Evolutionary conservation across 2,797 vertebrate species (phyloP).

Genomic region (Hypotaenidia philippensis): DNA sequence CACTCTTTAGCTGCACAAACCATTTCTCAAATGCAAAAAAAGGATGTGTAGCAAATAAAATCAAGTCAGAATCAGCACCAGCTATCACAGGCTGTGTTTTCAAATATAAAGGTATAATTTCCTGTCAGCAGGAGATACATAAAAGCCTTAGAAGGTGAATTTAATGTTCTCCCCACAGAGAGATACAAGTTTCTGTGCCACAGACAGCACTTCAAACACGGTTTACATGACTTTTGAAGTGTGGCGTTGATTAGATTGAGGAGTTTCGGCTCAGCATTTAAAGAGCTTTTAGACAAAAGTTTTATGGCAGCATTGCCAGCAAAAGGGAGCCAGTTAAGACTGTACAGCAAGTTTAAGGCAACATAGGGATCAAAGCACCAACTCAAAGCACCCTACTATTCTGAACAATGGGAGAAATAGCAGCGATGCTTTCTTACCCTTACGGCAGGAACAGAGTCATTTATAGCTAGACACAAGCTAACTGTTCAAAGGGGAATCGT

Average conservation of each 20-base stretch:
- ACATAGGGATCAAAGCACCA: background rate
- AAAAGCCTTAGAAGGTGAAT: background rate
- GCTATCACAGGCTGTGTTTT: background rate
- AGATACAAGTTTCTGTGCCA: background rate
- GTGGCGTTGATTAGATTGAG: background rate
- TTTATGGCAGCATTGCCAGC: background rate
- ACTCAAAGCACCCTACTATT: background rate
- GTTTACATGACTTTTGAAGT: background rate
- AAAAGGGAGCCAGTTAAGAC: background rate
- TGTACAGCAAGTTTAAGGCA: background rate
- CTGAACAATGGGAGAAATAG: background rate
- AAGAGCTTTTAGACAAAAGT: background rate
- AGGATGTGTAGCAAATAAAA: background rate
- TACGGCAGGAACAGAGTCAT: background rate
- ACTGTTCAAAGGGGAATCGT: background rate
- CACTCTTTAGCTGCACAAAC: background rate
- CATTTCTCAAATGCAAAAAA: background rate
- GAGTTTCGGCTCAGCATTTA: background rate
- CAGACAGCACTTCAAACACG: background rate
- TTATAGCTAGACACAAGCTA: background rate
- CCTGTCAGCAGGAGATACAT: background rate
- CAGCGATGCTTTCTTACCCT: rapidly evolving
- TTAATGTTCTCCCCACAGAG: background rate
- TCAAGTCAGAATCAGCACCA: background rate
- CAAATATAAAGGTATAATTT: background rate